These are phyloP conservation scores for Crossocerus cetratus DNA, from an alignment of 2,888 invertebrate genomes.

Conservation along the genomic window DNA sequence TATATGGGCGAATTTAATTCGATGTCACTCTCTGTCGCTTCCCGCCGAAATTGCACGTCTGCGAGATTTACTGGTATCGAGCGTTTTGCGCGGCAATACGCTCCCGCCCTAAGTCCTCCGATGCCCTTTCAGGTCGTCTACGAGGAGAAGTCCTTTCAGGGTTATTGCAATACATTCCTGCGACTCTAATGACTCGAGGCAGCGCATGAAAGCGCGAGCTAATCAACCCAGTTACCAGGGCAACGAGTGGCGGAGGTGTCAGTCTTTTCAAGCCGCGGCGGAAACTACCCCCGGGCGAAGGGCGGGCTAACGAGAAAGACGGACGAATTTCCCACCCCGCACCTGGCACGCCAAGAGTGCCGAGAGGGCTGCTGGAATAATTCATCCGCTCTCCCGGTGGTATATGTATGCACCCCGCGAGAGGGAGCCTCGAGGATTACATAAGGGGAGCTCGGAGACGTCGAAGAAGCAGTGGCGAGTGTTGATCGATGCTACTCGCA, in stretches of 20 bases:
- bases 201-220: too few species aligned
- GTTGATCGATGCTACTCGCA: not conserved
- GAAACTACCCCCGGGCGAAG: too few species aligned
- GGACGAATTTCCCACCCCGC: not conserved
- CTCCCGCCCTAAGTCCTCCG: not conserved
- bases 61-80: constrained; percentile 38
- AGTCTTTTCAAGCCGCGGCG: too few species aligned
- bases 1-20: constrained; percentile 50
- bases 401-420: not conserved
- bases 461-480: not conserved
- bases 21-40: constrained; percentile 53
- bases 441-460: not conserved
- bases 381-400: not conserved
- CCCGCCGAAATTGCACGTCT: constrained; percentile 57
- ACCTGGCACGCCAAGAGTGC: not conserved
- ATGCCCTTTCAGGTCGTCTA: constrained; percentile 4
- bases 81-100: not conserved
- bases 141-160: not conserved
- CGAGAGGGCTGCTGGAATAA: not conserved
- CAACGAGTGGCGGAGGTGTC: too few species aligned
- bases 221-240: too few species aligned
- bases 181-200: too few species aligned
- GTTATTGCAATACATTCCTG: too few species aligned
- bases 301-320: not conserved
- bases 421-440: not conserved